Evolutionary conservation across 2,888 invertebrate genomes (phyloP), one percentile per base, ranked within the genome.

Genomic region (Watsonalla binaria): DNA sequence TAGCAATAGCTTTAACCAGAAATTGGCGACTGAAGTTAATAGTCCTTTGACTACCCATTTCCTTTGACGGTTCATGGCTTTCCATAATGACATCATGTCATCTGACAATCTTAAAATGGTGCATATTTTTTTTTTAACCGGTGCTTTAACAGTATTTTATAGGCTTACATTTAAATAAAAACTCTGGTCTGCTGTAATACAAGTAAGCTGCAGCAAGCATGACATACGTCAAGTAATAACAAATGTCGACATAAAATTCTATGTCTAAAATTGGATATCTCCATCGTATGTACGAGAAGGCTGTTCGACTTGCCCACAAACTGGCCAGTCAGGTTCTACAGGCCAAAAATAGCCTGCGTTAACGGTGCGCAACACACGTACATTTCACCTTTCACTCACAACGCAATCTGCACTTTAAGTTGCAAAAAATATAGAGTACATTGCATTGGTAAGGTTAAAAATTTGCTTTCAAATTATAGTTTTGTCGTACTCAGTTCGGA

Each of bases 371-470:
- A 69, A 63, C 59, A 69, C 80, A 79, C 74, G 80, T 76, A 77
- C 84, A 84, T 87, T 86, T 87, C 87, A 82, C 86, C 83, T 85
- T 80, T 80, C 77, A 77, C 77, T 74, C 59, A 62, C 75, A 79
- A 66, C 60, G 76, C 68, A 78, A 76, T 78, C 70, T 84, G 70
- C 62, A 78, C 80, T 69, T 74, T 80, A 74, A 60, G 48, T 13
- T 51, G 54, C 57, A 46, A 57, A 8, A 34, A 39, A 52, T 65
- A 62, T 47, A 62, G 46, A 52, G 58, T 47, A 62, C 65, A 72
- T 74, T 76, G 52, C 58, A 54, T 51, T 65, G 59, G 39, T 47
- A 47, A 46, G 47, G 54, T 48, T 46, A 50, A 48, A 45, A 39
- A 49, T 58, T 59, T 55, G 53, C 57, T 65, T 63, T 65, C 59